Conservation (phyloP, 2,888 invertebrate genomes). For the Macropis europaea region DNA sequence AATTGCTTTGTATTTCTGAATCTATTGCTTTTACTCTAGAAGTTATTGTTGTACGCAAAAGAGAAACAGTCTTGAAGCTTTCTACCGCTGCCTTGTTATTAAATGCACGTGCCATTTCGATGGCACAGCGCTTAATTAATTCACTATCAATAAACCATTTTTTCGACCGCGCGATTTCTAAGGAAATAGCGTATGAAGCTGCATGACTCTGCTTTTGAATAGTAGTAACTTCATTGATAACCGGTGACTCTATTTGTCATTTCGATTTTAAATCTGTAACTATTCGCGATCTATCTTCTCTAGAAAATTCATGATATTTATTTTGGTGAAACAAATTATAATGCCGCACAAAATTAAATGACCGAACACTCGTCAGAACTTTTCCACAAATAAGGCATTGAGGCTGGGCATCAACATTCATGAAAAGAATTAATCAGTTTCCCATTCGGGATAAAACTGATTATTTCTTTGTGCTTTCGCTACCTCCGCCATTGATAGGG, state of each 20-base stretch:
- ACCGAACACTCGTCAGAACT: not conserved
- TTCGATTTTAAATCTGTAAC: not conserved
- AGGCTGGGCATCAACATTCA: not conserved
- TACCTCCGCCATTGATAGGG: too few species aligned
- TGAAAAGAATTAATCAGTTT: too few species aligned
- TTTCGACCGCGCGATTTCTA: not conserved
- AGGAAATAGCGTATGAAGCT: constrained; percentile 1
- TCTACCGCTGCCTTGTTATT: too few species aligned
- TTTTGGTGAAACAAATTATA: too few species aligned
- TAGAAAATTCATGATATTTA: not conserved
- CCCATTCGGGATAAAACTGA: too few species aligned
- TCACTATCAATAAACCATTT: not conserved
- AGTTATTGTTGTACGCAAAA: too few species aligned
- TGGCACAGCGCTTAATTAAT: not conserved
- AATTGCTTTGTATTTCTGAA: too few species aligned
- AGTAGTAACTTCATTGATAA: not conserved
- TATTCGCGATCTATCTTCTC: not conserved
- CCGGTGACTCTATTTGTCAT: not conserved
- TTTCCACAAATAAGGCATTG: not conserved
- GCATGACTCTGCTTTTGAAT: not conserved
- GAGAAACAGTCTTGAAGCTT: not conserved
- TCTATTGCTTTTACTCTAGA: too few species aligned
- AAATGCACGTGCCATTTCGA: too few species aligned
- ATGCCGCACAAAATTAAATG: too few species aligned
- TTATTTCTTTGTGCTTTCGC: too few species aligned